Base-by-base conservation (phyloP, 2,888 invertebrate species). In the Orchestes rusci region DNA sequence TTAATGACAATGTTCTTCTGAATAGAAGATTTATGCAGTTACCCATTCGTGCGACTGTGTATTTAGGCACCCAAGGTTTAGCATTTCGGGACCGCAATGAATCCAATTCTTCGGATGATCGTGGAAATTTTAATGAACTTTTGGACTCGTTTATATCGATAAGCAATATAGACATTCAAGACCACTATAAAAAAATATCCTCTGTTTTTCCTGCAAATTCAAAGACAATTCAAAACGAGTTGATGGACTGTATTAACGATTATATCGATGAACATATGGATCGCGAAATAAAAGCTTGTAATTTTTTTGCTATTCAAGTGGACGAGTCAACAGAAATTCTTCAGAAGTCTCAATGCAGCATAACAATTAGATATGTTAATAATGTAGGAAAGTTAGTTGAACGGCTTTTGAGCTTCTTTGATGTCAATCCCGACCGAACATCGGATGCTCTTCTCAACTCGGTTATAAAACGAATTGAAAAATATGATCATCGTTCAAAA, bases 381-480 rank as follows among this genome's bases (percentile, higher is more conserved):
- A 32, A 19, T 18, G 19, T 20, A 12, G 47, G 35, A 2, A 15
- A 27, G 17, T n/a, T 47, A 16, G 37, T 31, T 8, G 54, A 53
- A 33, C 29, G 52, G 20, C 55, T 56, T 50, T 44, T 51, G 16
- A 53, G 56, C 10, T 54, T 54, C 41, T 31, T 51, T 45, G 46
- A 56, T 34, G 50, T 56, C 5, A 52, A 50, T 45, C 15, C 42
- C n/a, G 32, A 27, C 19, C 28, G 40, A 23, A 48, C 43, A 13
- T 34, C 43, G 2, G 46, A 50, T 8, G 5, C 7, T 12, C 37
- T 48, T 13, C 42, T n/a, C 37, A 28, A 20, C 12, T 16, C 45
- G 18, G 3, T 43, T n/a, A 38, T 42, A 28, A 10, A 12, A 23
- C 15, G 39, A 36, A 44, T 57, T 12, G 35, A 50, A 17, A 15